A percentile compares a stretch with the other conserved stretches of the same genome.
Conservation (phyloP, 2,797 vertebrate genomes). For the Rhinatrema bivittatum region DNA sequence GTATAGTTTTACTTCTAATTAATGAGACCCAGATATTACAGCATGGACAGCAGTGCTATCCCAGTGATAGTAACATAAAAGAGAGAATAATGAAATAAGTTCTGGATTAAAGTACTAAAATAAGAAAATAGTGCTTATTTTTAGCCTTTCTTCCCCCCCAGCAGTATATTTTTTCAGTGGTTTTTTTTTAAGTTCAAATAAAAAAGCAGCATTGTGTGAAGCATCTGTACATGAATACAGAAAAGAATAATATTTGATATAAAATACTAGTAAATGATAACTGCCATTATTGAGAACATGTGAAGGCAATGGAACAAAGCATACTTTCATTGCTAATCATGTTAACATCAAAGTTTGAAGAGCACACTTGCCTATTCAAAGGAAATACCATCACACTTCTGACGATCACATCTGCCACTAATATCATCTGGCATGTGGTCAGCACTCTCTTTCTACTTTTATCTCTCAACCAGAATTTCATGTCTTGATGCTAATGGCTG, state of each 20-base stretch:
- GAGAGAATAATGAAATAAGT: constrained; percentile 23
- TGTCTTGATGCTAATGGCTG: constrained; percentile 51
- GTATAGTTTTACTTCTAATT: constrained; percentile 52
- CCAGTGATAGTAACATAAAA: constrained; percentile 10
- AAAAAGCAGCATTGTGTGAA: constrained; percentile 27
- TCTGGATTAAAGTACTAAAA: constrained; percentile 5
- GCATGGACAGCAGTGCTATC: constrained; percentile 1
- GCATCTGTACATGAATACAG: constrained; percentile 35
- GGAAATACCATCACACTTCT: constrained; percentile 83
- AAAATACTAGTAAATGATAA: constrained; percentile 53
- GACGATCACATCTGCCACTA: constrained; percentile 72
- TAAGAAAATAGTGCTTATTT: constrained; percentile 9
- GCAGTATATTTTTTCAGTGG: constrained; percentile 26
- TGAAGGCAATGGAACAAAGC: constrained; percentile 79
- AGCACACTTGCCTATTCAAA: constrained; percentile 69
- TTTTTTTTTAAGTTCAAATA: constrained; percentile 17
- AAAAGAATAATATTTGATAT: constrained; percentile 46
- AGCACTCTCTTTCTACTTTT: constrained; percentile 53
- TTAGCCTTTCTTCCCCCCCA: constrained; percentile 18
- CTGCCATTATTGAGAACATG: constrained; percentile 67
- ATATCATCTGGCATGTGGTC: constrained; percentile 61
- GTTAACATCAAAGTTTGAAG: constrained; percentile 80
- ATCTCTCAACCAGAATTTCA: constrained; percentile 53
- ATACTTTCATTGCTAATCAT: constrained; percentile 75
- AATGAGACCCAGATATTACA: constrained; percentile 34